Evolutionary conservation across 2,888 invertebrate species (phyloP), one percentile per base, ranked within the genome.

Genomic region (Sinotaia quadrata): DNA sequence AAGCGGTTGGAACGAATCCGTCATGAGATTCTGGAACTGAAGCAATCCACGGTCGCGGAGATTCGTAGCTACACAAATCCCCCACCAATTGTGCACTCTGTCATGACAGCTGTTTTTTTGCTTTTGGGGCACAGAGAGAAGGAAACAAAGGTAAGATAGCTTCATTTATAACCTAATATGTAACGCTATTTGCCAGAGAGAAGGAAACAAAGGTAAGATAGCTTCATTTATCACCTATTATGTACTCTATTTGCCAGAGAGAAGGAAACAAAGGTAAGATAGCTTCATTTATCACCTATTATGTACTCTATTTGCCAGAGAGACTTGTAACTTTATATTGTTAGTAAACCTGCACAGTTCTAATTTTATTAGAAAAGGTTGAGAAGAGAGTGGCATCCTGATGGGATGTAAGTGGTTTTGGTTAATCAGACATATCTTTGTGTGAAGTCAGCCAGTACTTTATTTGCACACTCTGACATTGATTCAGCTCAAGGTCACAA

Each of bases 1-100:
- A 74, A 76, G 34, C 75, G 81, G 58, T 75, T 82, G 58, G 80
- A 81, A 68, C 73, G 81, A 15, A 83, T 82, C 62, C 74, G 82
- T 8, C 80, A 81, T 34, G 82, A 81, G 71, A 82, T 83, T 51
- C 67, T 81, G 69, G 81, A 82, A 63, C 78, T 87, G 74, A 85
- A 86, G 63, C 86, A 87, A 74, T 80, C 85, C 0, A 87, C 87
- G 0, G 85, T 87, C 65, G 86, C 87, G 1, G 87, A 87, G 75
- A 86, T 87, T 56, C 72, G 85, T 52, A 86, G 85, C 73, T 87
- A 87, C 72, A 79, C 80, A 67, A 84, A 80, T 8, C 87, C 87
- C 10, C 87, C 87, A 18, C 61, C 71, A 7, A 78, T 82, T 15
- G 87, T 87, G 5, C 86, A 86, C 65, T 80, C 78, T 1, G 85